Base-by-base conservation (phyloP, 37 sponge, comb jelly and placozoan species). In the Ephydatia muelleri region DNA sequence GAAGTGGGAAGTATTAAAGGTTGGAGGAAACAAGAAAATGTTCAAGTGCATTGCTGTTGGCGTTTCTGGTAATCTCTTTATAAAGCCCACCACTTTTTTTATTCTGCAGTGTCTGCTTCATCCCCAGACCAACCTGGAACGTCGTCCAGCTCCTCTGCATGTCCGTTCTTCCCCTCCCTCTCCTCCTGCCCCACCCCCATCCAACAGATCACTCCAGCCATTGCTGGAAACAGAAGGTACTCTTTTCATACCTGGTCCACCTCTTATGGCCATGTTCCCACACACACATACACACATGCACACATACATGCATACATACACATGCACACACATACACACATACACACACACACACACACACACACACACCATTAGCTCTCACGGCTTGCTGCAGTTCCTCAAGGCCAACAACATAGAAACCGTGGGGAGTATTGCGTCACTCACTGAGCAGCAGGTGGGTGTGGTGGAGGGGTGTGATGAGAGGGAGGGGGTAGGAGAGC, bases 351-450 rank as follows among this genome's bases (percentile, higher is more conserved):
- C 23, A 14, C 68, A n/a, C 72, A 65, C 39, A 31, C 21, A 0
- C 69, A 43, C 77, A 30, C 69, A 27, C 85, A 31, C 30, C 49
- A 5, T 19, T 49, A 81, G 90, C 64, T 77, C 86, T 13, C 81
- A 80, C 37, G 90, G 90, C 1, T 78, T 90, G 40, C 49, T 77
- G 16, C 85, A 90, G 66, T 40, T 90, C 43, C 77, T 90, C 2
- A 71, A 67, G 9, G 90, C 90, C 33, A 31, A 82, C 37, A 90
- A 90, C 66, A 90, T 90, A 65, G 1, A 70, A 0, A 90, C 90
- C 22, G 70, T 90, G 3, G 90, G 90, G 1, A 83, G 81, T 37
- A 75, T 90, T 27, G 72, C 86, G 4, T 77, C 86, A 29, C 78
- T 90, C 34, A 74, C 82, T 31, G 78, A 76, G 28, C 75, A 76